Evolutionary conservation across 2,113 vertebrate species (phyloP), one percentile per base, ranked within the genome.

Genomic region (Nesogale talazaci): DNA sequence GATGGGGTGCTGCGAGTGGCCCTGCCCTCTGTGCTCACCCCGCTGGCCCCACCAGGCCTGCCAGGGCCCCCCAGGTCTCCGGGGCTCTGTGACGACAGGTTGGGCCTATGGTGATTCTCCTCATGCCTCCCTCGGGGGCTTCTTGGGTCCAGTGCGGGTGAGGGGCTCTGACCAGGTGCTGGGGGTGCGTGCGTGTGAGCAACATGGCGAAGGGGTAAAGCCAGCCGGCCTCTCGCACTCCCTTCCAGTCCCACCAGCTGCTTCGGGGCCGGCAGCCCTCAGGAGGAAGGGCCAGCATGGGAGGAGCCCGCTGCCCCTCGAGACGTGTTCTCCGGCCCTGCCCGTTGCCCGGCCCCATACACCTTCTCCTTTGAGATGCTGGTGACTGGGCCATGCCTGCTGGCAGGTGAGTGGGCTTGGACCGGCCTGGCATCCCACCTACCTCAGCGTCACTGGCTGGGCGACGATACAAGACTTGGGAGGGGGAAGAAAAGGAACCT

Each of bases 291-390:
- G 46, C 93, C 40, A 22, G 67, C 91, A 84, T 65, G 88, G 91
- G 95, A 92, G 83, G 90, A 95, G 80, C 88, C 86, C 2, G 42
- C 95, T 40, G 90, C 94, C 94, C 88, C 93, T 90, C 94, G 3
- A 11, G 97, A 98, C 3, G 78, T 99, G 95, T 99, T 99, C 95
- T 98, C 97, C 38, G 98, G 98, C 94, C 98, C 95, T 67, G 98
- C 99, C 84, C 98, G 97, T 94, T 99, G 98, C 95, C 98, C 98
- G 80, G 98, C 98, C 83, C 99, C 98, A 1, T 99, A 99, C 0
- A 98, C 99, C 67, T 98, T 99, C 92, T 96, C 97, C 98, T 99
- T 99, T 2, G 99, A 99, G 97, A 98, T 99, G 97, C 98, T 99
- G 97, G 99, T 99, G 96, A 98, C 99, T 93, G 99, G 99, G 25